Evolutionary conservation across 1,140 invertebrate species (phyloP), one percentile per base, ranked within the genome.

Genomic region (Drepana arcuata): DNA sequence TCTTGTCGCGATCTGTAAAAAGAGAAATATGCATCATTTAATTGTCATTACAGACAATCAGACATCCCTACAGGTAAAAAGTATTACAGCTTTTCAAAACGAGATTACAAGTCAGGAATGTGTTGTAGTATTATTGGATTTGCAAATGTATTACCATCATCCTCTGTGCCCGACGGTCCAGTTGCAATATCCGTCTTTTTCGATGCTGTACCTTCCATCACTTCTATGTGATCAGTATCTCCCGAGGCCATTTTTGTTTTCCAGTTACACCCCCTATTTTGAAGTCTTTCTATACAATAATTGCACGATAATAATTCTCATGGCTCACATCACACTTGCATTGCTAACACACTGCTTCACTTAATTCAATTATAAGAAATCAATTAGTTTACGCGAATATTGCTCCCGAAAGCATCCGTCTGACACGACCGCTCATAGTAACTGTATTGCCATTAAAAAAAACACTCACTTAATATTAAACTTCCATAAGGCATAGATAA

Each of bases 161-260:
- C 78, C 15, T 82, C 77, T 4, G 73, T 58, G 23, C 58, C 68
- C 25, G 71, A 64, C 13, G 60, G 54, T 32, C 55, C 70, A 29
- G 64, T 60, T 29, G 52, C 52, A 29, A 53, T 67, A 48, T 77
- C 77, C 16, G 63, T 43, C 52, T 70, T 77, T 63, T 65, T 79
- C 32, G 58, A 43, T 38, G 66, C 64, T 42, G 57, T 46, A 59
- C 47, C 65, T 64, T 81, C 77, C 77, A 81, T 81, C 30, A 79
- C 57, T 79, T 81, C 77, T 56, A 81, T 81, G 35, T 73, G 70
- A 73, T 81, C 77, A 73, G 78, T 86, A 72, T 88, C 86, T 59
- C 87, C 86, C 69, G 87, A 88, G 85, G 87, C 87, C 87, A 89
- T 89, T 86, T 88, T 87, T 85, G 59, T 67, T 79, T 71, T 58